A percentile compares a stretch with the other conserved stretches of the same genome.
Evolutionary conservation across 2,888 invertebrate genomes (phyloP).

Genomic region (Pollenia amentaria): DNA sequence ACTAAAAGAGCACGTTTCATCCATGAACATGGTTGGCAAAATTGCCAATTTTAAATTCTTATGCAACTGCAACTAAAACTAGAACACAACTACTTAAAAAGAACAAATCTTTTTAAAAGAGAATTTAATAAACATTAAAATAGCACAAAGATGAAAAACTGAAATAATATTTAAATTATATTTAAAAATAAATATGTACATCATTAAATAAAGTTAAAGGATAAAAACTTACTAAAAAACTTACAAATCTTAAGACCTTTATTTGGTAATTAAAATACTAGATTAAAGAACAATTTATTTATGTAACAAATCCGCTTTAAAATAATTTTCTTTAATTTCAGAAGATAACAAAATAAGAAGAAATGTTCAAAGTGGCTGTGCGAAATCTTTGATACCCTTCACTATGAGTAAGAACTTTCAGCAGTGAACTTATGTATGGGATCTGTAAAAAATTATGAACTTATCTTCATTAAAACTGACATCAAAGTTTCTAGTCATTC

Average conservation of each 20-base stretch:
- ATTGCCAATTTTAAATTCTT: constrained; percentile 50
- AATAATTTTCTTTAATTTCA: constrained; percentile 16
- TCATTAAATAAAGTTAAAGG: not conserved
- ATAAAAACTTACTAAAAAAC: not conserved
- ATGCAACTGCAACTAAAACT: constrained; percentile 29
- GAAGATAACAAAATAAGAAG: constrained; percentile 41
- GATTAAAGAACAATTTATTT: constrained; percentile 9
- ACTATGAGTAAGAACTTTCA: no score
- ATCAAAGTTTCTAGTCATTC: no score
- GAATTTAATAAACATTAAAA: constrained; percentile 23
- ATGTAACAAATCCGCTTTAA: constrained; percentile 26
- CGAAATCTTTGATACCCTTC: no score
- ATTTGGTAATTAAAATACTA: constrained; percentile 40
- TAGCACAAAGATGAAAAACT: constrained; percentile 12
- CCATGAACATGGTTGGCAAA: constrained; percentile 55
- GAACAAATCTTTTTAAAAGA: not conserved
- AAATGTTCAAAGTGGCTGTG: no score
- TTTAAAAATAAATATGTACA: not conserved
- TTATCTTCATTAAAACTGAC: no score
- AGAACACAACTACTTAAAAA: constrained; percentile 26
- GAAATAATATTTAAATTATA: not conserved
- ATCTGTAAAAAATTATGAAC: no score
- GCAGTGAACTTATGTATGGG: no score
- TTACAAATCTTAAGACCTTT: not conserved
- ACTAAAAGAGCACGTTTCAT: constrained; percentile 65